Evolutionary conservation across 2,888 invertebrate species (phyloP), one percentile per base, ranked within the genome.

Genomic region (Caenorhabditis zanzibari): DNA sequence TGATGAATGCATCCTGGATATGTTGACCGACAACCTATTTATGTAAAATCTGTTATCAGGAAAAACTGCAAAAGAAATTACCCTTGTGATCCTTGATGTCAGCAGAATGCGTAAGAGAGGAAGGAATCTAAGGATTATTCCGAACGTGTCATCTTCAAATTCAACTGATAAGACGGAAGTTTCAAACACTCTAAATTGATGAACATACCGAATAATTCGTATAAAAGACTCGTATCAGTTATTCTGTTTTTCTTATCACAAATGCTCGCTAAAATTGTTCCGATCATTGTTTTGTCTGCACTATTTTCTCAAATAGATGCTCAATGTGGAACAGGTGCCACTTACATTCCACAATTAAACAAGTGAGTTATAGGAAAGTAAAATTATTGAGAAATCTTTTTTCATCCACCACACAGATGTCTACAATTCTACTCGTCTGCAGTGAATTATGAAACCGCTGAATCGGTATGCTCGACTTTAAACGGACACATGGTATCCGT

Each of bases 401-500:
- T n/a, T n/a, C n/a, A n/a, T n/a, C n/a, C n/a, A n/a, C n/a, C 32
- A 32, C 32, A 32, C 71, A 71, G 61, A 64, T 72, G 79, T 24
- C 32, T 71, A 16, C 49, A 35, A 19, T 72, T 44, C 32, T 69
- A 26, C 61, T 44, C n/a, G 7, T n/a, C 61, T 0, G n/a, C 52
- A 0, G 68, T 69, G 3, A 61, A 74, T 22, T 81, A 61, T 32
- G 9, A 54, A 14, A 61, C 74, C 1, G 81, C 81, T 7, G 74
- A 81, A n/a, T 68, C 81, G 5, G 44, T 74, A 1, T 81, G 81
- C 54, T n/a, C 28, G 0, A n/a, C 22, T 1, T 74, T 49, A 1
- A 32, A 35, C 16, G 81, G 81, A 16, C 81, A 74, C 28, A 26
- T 81, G 4, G 41, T 44, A 0, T 81, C 81, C 0, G 49, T 81